phyloP scores from a whole-genome alignment of 2,888 invertebrate species.

The Cantharis rufa region DNA sequence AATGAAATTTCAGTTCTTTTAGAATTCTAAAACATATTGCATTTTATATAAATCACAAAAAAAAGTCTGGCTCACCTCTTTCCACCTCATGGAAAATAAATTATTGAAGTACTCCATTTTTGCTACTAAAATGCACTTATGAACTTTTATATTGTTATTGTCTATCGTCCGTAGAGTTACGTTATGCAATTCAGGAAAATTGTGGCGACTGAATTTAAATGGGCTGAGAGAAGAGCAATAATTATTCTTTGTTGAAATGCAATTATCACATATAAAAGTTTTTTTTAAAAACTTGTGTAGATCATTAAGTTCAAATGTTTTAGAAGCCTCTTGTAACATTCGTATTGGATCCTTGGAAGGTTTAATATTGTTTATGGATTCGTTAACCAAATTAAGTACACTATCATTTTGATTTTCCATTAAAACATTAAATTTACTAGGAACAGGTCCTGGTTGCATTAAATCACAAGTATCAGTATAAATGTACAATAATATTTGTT shows the following conservation, averaged over 20 bases:
- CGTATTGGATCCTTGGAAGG: slow-evolving; percentile 60
- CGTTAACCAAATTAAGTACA: slow-evolving; percentile 13
- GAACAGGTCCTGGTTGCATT: slow-evolving; percentile 59
- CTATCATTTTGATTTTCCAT: slow-evolving; percentile 30
- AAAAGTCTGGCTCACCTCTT: slow-evolving; percentile 61
- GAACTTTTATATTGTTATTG: slow-evolving; percentile 62
- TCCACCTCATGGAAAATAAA: slow-evolving; percentile 82
- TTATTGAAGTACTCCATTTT: slow-evolving; percentile 84
- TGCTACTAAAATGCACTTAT: slow-evolving; percentile 80
- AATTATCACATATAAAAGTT: slow-evolving; percentile 38
- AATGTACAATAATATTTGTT: slow-evolving; percentile 69
- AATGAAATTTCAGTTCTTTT: slow-evolving; percentile 57
- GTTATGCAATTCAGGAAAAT: slow-evolving; percentile 49
- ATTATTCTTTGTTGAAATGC: slow-evolving; percentile 3
- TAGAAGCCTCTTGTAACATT: slow-evolving; percentile 62
- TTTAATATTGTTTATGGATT: slow-evolving; percentile 16
- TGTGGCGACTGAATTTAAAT: slow-evolving; percentile 3
- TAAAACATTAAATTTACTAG: slow-evolving; percentile 38
- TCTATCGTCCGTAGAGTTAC: slow-evolving; percentile 50
- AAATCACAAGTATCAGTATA: slow-evolving; percentile 73
- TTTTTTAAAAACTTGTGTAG: slow-evolving; percentile 61
- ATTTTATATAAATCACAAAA: not conserved
- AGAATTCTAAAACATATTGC: slow-evolving; percentile 7
- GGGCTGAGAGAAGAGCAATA: too few relatives aligned
- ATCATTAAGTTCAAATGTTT: slow-evolving; percentile 58